A percentile compares a stretch with the other conserved stretches of the same genome.
Evolutionary conservation across 2,888 invertebrate species (phyloP).

Genomic region (Mimumesa dahlbomi): DNA sequence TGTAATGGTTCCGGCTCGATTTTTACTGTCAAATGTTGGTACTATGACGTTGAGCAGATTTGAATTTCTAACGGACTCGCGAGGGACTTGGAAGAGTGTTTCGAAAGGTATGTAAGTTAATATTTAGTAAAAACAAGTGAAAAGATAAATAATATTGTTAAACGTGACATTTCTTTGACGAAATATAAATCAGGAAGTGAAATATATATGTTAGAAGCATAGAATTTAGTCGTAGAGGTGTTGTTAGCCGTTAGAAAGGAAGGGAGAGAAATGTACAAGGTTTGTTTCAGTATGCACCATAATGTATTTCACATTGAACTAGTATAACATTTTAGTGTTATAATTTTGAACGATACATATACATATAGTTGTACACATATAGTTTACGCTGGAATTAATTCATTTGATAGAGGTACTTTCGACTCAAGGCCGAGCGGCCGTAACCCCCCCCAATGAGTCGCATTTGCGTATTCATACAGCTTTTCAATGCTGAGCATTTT

Average conservation of each 20-base stretch:
- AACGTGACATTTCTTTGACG: too few relatives aligned
- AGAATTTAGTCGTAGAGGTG: neutral
- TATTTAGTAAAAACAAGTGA: too few relatives aligned
- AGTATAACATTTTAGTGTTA: slow-evolving; percentile 56
- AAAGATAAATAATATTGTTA: too few relatives aligned
- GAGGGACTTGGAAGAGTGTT: too few relatives aligned
- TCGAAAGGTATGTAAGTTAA: too few relatives aligned
- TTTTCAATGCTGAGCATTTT: too few relatives aligned
- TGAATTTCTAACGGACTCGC: too few relatives aligned
- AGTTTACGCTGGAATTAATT: slow-evolving; percentile 62
- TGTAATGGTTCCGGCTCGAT: too few relatives aligned
- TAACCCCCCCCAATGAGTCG: slow-evolving; percentile 53
- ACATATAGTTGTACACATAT: slow-evolving; percentile 65
- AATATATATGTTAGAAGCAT: too few relatives aligned
- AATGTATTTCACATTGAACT: slow-evolving; percentile 71
- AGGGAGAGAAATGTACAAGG: slow-evolving; percentile 27
- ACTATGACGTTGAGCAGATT: too few relatives aligned
- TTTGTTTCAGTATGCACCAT: slow-evolving; percentile 61
- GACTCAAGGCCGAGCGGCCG: slow-evolving; percentile 72
- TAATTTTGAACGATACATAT: slow-evolving; percentile 66
- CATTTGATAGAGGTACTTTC: slow-evolving; percentile 70
- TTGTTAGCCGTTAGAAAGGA: neutral
- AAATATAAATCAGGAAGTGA: too few relatives aligned
- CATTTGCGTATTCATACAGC: slow-evolving; percentile 22
- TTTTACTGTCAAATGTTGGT: too few relatives aligned